phyloP scores from a whole-genome alignment of 2,113 vertebrate genomes.

The Phaethornis superciliosus region DNA sequence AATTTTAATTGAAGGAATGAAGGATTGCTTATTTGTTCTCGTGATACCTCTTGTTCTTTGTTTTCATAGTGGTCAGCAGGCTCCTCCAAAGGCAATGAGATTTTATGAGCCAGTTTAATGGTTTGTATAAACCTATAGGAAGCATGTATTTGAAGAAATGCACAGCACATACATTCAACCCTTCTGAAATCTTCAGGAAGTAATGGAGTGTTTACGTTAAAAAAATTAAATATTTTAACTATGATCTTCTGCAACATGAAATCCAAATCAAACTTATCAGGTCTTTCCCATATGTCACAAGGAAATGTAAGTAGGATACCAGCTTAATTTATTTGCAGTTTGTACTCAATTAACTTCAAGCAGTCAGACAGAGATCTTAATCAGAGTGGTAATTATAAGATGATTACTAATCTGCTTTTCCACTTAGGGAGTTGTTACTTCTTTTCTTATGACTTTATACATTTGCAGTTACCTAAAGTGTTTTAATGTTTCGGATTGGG shows the following conservation, averaged over 20 bases:
- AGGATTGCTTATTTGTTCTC: not conserved
- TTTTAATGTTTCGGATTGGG: not conserved
- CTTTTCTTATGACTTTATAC: not conserved
- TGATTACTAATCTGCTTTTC: conserved; percentile 1
- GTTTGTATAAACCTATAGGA: not conserved
- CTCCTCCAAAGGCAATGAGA: not conserved
- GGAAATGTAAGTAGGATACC: not conserved
- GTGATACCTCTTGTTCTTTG: not conserved
- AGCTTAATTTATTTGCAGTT: conserved; percentile 13
- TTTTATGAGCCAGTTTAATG: not conserved
- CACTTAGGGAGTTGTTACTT: not conserved
- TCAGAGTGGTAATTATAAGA: not conserved
- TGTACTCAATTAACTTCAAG: conserved; percentile 23
- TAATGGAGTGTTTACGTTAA: not conserved
- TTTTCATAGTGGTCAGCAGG: not conserved
- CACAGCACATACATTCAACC: not conserved
- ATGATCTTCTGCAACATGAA: not conserved
- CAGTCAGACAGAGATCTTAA: conserved; percentile 11
- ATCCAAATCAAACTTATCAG: not conserved
- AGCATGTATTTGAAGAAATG: not conserved
- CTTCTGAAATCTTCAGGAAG: not conserved
- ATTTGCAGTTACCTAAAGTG: not conserved
- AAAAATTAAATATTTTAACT: not conserved
- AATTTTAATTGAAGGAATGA: not conserved
- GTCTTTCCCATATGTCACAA: not conserved